phyloP scores from a whole-genome alignment of 2,113 vertebrate genomes.

The Dicrurus megarhynchus region DNA sequence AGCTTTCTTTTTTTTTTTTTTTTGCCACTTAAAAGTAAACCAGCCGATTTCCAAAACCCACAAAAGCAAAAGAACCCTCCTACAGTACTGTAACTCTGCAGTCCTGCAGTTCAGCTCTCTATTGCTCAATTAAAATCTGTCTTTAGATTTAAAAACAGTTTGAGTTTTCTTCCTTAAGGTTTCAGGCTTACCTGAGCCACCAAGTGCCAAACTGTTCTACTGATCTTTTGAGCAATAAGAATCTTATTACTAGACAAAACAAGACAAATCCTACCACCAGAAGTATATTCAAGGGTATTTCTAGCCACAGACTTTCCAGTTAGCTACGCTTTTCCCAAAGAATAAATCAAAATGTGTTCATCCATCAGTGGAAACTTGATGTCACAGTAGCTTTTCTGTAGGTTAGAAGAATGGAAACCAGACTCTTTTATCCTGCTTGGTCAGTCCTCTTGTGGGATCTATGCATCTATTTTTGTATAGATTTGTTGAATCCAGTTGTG shows the following conservation, averaged over 20 bases:
- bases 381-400: neutral
- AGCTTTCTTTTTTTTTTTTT: neutral
- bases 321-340: neutral
- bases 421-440: neutral
- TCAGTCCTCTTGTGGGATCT: neutral
- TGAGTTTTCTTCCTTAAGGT: neutral
- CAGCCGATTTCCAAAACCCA: neutral
- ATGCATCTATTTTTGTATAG: neutral
- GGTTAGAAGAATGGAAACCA: neutral
- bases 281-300: neutral
- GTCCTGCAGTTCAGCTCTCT: neutral
- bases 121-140: neutral
- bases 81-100: neutral
- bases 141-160: neutral
- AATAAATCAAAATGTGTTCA: neutral
- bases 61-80: neutral
- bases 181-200: neutral
- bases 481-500: accelerated
- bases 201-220: neutral
- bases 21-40: neutral
- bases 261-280: neutral
- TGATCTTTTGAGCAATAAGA: neutral
- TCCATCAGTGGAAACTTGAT: neutral
- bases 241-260: neutral
- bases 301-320: neutral